phyloP scores from a whole-genome alignment of 2,888 invertebrate genomes.

The Cistogaster globosa region DNA sequence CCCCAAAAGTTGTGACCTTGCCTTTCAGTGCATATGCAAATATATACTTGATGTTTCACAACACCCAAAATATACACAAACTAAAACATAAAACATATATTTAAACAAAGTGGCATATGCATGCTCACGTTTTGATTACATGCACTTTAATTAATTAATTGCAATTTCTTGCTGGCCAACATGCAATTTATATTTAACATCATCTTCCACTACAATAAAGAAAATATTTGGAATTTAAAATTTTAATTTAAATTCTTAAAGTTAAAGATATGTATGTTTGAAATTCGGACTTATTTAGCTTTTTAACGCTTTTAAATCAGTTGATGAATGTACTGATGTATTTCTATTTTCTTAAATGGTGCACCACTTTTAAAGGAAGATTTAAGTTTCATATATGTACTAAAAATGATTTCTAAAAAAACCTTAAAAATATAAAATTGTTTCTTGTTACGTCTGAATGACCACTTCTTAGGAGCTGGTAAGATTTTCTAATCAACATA shows the following conservation, averaged over 20 bases:
- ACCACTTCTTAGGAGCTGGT: too few relatives aligned
- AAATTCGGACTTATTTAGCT: too few relatives aligned
- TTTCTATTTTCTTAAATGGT: too few relatives aligned
- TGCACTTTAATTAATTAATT: conserved; percentile 66
- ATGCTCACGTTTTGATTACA: conserved; percentile 46
- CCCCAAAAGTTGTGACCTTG: not conserved
- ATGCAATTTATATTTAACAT: conserved; percentile 57
- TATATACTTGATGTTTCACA: not conserved
- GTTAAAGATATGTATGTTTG: too few relatives aligned
- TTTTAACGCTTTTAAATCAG: too few relatives aligned
- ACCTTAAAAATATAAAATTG: too few relatives aligned
- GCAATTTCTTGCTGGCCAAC: conserved; percentile 47
- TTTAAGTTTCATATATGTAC: too few relatives aligned
- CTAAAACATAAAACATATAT: not conserved
- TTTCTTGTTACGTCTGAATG: too few relatives aligned
- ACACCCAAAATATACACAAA: not conserved
- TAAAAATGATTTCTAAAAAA: too few relatives aligned
- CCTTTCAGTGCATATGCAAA: not conserved
- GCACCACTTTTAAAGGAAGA: too few relatives aligned
- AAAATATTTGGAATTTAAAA: not conserved
- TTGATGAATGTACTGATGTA: too few relatives aligned
- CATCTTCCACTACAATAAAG: not conserved
- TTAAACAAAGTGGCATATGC: conserved; percentile 21
- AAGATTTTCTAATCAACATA: too few relatives aligned
- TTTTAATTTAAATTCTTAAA: not conserved